Conservation (phyloP, 92 coral and sea anemone genomes). For the Plumapathes pennacea region DNA sequence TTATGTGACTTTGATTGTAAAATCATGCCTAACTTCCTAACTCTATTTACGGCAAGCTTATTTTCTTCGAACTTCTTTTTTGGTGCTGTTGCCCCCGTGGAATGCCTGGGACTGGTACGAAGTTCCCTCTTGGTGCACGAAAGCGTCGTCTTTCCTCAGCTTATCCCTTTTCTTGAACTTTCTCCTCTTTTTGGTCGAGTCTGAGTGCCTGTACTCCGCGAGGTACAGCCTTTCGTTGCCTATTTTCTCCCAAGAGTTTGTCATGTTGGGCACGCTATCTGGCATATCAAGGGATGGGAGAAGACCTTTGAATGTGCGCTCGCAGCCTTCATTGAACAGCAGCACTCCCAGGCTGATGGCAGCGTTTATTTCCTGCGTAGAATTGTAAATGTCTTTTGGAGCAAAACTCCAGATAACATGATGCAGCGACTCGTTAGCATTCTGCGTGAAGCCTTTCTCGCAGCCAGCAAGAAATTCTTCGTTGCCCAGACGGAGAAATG, state of each 20-base stretch:
- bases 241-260: slow-evolving; percentile 15
- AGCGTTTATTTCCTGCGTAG: slow-evolving; percentile 24
- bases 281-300: slow-evolving; percentile 24
- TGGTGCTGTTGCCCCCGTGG: slow-evolving; percentile 16
- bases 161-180: slow-evolving; percentile 42
- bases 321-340: slow-evolving; percentile 23
- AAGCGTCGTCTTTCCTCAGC: slow-evolving; percentile 50
- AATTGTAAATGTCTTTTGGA: slow-evolving; percentile 49
- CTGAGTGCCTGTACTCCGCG: slow-evolving; percentile 20
- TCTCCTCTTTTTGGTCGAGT: slow-evolving; percentile 16
- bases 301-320: slow-evolving; percentile 21
- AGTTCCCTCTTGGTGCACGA: slow-evolving; percentile 52
- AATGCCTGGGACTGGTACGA: slow-evolving; percentile 50
- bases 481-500: slow-evolving; percentile 33
- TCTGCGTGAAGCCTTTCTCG: slow-evolving; percentile 41
- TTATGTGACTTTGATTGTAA: too few species aligned
- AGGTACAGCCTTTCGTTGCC: slow-evolving; percentile 14
- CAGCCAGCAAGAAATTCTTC: slow-evolving; percentile 43
- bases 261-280: slow-evolving; percentile 18
- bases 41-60: not conserved
- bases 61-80: too few species aligned
- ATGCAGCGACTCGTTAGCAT: slow-evolving; percentile 48
- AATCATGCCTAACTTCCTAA: too few species aligned
- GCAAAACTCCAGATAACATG: slow-evolving; percentile 63
- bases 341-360: slow-evolving; percentile 24